Evolutionary conservation across 2,797 vertebrate genomes (phyloP), one percentile per base, ranked within the genome.

Genomic region (Atherinosoma microstoma): DNA sequence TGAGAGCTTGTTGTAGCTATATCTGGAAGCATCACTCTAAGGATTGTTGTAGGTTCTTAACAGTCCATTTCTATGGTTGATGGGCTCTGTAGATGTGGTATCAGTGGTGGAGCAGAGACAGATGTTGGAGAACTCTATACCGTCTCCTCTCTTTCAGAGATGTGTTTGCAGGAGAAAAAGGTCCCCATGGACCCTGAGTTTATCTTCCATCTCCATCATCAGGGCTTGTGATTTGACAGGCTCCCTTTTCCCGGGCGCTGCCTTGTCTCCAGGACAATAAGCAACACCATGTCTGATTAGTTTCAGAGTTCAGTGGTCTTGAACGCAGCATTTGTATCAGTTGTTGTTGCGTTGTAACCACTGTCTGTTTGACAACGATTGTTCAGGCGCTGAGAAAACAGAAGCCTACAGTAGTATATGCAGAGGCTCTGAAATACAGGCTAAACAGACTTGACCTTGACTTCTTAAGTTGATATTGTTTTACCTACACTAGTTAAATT

Each of bases 261-360:
- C 89, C 89, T 94, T 83, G 82, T 95, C 93, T 94, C 90, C 90
- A 89, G 94, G 94, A 95, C 94, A 95, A 95, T 95, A 94, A 94
- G 94, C 92, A 95, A 93, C 93, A 93, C 88, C 91, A 93, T 93
- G 91, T 95, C 94, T 95, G 94, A 95, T 95, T 95, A 95, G 94
- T 94, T 95, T 95, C 93, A 94, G 93, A 95, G 94, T 94, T 95
- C 94, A 95, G 91, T 95, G 93, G 91, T 94, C 94, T 95, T 83
- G 94, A 96, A 95, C 94, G 92, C 88, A 58, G 89, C 83, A 85
- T 90, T 89, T 91, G 91, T 93, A 88, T 89, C 85, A 75, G 91
- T 94, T 94, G 91, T 92, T 91, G 92, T 92, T 93, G 90, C 84
- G 61, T 85, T 71, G 89, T 93, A 92, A 92, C 89, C 89, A 84